Evolutionary conservation across 1,140 invertebrate species (phyloP).

Genomic region (Sarcophaga bullata): DNA sequence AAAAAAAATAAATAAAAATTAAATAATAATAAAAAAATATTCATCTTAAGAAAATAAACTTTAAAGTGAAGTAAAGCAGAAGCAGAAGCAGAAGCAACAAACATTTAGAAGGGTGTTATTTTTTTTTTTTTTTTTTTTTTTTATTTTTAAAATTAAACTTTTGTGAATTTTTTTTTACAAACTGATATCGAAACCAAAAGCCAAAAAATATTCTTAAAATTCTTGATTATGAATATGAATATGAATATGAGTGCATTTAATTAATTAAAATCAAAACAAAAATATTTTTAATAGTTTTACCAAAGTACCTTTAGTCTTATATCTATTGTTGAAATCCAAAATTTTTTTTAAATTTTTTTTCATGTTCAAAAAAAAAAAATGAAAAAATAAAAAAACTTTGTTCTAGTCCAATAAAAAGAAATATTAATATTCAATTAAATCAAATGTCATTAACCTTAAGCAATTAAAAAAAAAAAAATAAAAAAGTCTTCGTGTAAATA

Average conservation of each 20-base stretch:
- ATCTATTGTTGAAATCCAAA: not conserved
- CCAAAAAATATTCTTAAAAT: conserved; percentile 1
- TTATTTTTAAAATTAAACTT: conserved; percentile 15
- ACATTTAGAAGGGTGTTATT: not conserved
- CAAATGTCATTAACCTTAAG: not conserved
- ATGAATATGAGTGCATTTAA: conserved; percentile 6
- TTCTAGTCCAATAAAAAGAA: conserved; percentile 6
- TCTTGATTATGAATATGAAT: not conserved
- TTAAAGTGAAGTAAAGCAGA: no score
- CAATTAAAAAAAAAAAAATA: not conserved
- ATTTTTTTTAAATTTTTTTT: not conserved
- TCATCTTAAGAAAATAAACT: no score
- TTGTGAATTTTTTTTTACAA: not conserved
- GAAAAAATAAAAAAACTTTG: not conserved
- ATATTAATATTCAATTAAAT: not conserved
- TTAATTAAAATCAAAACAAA: not conserved
- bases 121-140: no score
- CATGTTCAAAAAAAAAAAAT: not conserved
- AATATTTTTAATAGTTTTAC: not conserved
- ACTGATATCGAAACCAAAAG: not conserved
- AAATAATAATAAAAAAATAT: not conserved
- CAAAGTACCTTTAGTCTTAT: not conserved
- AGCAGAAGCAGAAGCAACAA: not conserved
- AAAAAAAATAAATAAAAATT: not conserved
- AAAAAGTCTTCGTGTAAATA: not conserved